These are phyloP conservation scores for Leptopilina clavipes DNA, from an alignment of 1,140 invertebrate species.

Conservation along the genomic window DNA sequence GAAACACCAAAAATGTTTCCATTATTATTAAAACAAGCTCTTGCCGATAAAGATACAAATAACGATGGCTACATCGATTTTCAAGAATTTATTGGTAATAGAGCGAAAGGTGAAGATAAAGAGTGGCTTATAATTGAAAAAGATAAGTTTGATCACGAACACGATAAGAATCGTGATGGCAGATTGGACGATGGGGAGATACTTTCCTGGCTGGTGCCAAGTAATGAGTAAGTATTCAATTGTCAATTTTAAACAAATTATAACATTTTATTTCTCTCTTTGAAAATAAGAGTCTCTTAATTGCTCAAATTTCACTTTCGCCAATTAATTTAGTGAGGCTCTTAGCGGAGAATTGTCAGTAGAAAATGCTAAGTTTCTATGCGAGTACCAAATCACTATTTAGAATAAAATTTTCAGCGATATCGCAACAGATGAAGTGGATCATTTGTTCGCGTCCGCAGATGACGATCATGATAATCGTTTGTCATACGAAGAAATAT, in stretches of 20 bases:
- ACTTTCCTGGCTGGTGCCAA: conserved; percentile 92
- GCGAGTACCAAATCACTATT: neutral
- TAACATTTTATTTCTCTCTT: too few species aligned
- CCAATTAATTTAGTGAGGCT: too few species aligned
- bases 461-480: conserved; percentile 91
- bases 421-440: conserved; percentile 92
- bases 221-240: conserved; percentile 84
- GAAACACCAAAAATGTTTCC: conserved; percentile 93
- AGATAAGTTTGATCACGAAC: conserved; percentile 92
- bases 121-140: conserved; percentile 90
- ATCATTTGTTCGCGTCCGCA: conserved; percentile 91
- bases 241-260: too few species aligned
- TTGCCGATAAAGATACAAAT: conserved; percentile 90
- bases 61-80: conserved; percentile 87
- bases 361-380: too few species aligned
- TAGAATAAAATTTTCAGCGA: conserved; percentile 76
- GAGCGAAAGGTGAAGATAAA: conserved; percentile 83
- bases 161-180: conserved; percentile 92
- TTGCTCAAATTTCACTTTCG: too few species aligned
- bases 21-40: conserved; percentile 87
- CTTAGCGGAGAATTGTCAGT: too few species aligned
- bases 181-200: conserved; percentile 87
- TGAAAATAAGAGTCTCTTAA: too few species aligned
- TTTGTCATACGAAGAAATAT: conserved; percentile 90
- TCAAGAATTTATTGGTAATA: conserved; percentile 87